These are phyloP conservation scores for Nymphalis c-album DNA, from an alignment of 2,888 invertebrate genomes.

Conservation along the genomic window DNA sequence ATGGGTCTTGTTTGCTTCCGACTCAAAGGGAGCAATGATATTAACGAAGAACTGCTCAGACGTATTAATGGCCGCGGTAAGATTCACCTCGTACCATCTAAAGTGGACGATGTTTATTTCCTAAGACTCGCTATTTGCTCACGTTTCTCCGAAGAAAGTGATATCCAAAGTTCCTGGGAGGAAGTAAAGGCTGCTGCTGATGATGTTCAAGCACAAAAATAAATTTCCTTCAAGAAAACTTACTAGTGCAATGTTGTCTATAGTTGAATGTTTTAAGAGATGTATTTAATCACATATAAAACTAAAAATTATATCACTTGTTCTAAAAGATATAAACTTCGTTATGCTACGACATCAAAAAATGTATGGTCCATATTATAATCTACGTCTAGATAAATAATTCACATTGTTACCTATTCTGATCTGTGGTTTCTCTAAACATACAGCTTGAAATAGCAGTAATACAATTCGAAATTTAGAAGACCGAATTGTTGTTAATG, in stretches of 20 bases:
- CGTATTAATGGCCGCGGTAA: conserved; percentile 93
- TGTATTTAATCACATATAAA: neutral
- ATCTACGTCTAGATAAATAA: too few species aligned
- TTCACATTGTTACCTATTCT: too few species aligned
- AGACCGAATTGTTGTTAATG: neutral
- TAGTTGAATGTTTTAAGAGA: neutral
- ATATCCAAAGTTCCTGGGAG: conserved; percentile 93
- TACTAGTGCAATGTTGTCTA: neutral
- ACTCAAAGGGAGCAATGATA: conserved; percentile 91
- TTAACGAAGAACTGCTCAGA: conserved; percentile 90
- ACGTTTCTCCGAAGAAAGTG: conserved; percentile 88
- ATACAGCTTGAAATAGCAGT: too few species aligned
- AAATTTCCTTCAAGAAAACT: conserved; percentile 13
- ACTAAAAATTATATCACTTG: neutral
- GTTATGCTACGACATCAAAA: too few species aligned
- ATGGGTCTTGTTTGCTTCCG: conserved; percentile 98
- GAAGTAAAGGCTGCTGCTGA: conserved; percentile 89
- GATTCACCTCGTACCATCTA: conserved; percentile 96
- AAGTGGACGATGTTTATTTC: conserved; percentile 91
- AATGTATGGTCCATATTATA: too few species aligned
- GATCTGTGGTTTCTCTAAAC: too few species aligned
- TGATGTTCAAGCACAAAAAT: conserved; percentile 77
- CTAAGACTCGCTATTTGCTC: conserved; percentile 95
- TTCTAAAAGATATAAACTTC: too few species aligned
- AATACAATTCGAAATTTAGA: neutral